Percentiles rank a stretch among this genome's conserved stretches.
These are phyloP conservation scores for Amphiura filiformis DNA, from an alignment of 35 echinoderm and acorn worm genomes.

Conservation along the genomic window DNA sequence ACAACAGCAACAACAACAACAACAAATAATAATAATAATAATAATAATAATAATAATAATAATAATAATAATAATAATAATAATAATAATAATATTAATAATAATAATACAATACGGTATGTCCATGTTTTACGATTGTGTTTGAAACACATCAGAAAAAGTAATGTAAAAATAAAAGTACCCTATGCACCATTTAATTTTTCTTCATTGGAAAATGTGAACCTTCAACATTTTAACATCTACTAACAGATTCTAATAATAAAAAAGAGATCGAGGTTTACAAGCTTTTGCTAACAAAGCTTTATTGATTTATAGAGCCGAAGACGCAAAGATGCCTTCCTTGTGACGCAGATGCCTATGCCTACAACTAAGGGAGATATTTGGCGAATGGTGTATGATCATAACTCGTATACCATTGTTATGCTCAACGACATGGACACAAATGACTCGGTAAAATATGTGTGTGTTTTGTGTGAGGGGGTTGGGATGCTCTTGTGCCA, in stretches of 20 bases:
- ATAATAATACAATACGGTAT: neutral
- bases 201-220: neutral
- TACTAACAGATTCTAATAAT: neutral
- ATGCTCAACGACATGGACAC: slow-evolving; percentile 75
- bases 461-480: neutral
- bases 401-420: slow-evolving; percentile 65
- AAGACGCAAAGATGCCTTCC: slow-evolving; percentile 37
- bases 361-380: slow-evolving; percentile 68
- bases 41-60: neutral
- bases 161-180: too few relatives aligned
- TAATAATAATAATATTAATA: neutral
- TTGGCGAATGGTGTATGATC: slow-evolving; percentile 76
- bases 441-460: slow-evolving; percentile 69
- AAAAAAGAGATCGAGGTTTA: neutral
- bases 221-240: neutral
- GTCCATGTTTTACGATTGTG: too few relatives aligned
- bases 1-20: neutral
- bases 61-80: neutral
- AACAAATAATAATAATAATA: too few relatives aligned
- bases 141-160: too few relatives aligned
- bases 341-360: slow-evolving; percentile 78
- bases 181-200: neutral
- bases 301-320: neutral
- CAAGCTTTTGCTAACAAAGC: too few relatives aligned
- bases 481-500: neutral